These are phyloP conservation scores for Microtus richardsoni DNA, from an alignment of 2,113 vertebrate genomes.

Conservation along the genomic window DNA sequence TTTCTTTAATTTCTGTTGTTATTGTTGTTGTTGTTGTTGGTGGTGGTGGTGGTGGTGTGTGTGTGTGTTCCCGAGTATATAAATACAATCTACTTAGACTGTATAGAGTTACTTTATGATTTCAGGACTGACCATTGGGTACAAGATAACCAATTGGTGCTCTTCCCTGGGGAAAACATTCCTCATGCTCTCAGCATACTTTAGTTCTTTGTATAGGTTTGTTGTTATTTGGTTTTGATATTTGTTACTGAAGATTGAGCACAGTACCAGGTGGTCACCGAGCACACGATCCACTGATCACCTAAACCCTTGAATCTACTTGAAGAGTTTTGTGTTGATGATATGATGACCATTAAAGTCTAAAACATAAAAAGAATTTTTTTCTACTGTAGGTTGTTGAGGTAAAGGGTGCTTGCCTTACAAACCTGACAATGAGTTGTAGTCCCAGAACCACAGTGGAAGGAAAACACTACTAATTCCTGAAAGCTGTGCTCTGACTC, in stretches of 20 bases:
- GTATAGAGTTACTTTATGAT: not conserved
- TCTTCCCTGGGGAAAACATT: not conserved
- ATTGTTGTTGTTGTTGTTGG: not conserved
- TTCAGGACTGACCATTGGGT: not conserved
- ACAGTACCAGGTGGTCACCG: no score
- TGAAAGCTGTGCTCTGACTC: not conserved
- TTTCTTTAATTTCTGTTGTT: not conserved
- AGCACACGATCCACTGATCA: not conserved
- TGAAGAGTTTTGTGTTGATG: conserved; percentile 53
- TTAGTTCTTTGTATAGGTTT: not conserved
- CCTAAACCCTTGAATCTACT: not conserved
- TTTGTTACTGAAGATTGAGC: not conserved
- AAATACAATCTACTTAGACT: not conserved
- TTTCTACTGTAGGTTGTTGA: no score
- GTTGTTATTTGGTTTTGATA: not conserved
- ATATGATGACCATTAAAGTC: conserved; percentile 44
- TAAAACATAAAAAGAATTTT: not conserved
- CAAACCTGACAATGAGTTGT: not conserved
- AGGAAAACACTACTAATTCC: not conserved
- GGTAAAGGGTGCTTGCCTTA: not conserved
- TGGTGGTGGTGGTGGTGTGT: not conserved
- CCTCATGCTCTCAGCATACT: not conserved
- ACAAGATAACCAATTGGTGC: not conserved
- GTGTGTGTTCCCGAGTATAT: not conserved
- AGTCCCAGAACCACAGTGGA: not conserved